These are phyloP conservation scores for Motacilla tschutschensis DNA, from an alignment of 2,113 vertebrate genomes.

Conservation along the genomic window DNA sequence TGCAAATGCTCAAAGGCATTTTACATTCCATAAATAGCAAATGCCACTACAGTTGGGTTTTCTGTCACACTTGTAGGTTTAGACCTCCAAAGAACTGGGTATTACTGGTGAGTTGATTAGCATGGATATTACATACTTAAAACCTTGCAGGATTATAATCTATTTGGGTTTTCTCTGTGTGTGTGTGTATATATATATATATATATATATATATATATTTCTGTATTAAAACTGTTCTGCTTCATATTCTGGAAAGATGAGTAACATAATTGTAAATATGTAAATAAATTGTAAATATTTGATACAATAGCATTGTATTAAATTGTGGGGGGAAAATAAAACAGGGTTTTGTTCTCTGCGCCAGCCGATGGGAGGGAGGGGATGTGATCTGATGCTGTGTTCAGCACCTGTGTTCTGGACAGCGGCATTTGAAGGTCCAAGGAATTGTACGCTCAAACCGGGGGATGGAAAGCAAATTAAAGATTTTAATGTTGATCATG, in stretches of 20 bases:
- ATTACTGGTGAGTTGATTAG: neutral
- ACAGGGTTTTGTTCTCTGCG: neutral
- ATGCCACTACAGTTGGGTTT: neutral
- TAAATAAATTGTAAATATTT: neutral
- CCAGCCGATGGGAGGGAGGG: neutral
- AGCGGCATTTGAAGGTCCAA: neutral
- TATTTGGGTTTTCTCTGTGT: neutral
- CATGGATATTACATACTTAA: neutral
- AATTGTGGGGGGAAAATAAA: neutral
- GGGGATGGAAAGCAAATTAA: neutral
- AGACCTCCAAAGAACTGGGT: neutral
- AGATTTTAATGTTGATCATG: rapidly evolving
- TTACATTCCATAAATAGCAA: neutral
- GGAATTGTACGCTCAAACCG: rapidly evolving
- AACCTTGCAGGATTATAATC: neutral
- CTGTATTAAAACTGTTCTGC: neutral
- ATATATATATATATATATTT: neutral
- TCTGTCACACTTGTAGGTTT: neutral
- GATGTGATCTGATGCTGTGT: rapidly evolving
- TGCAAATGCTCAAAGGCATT: neutral
- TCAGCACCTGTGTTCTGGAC: conserved; percentile 73
- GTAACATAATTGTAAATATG: neutral
- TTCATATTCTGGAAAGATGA: neutral
- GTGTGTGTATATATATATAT: neutral
- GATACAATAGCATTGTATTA: rapidly evolving